Percentiles rank a stretch among this genome's conserved stretches.
Evolutionary conservation across 2,888 invertebrate species (phyloP).

Genomic region (Drosophila helvetica): DNA sequence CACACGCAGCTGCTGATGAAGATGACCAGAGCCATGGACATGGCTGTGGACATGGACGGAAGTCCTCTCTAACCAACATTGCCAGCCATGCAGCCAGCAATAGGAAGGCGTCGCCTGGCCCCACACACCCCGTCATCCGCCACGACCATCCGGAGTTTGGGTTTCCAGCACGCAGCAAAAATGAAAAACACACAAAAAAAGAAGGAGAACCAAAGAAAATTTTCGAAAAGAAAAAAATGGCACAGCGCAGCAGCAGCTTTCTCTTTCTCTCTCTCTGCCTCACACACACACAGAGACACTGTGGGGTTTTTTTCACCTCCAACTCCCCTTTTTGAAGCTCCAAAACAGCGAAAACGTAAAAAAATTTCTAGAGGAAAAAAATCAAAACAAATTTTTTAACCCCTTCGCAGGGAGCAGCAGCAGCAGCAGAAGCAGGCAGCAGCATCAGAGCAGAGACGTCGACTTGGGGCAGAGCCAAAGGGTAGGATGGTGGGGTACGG

Average conservation of each 20-base stretch:
- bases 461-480: conserved; percentile 35
- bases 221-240: conserved; percentile 53
- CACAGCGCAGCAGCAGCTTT: conserved; percentile 67
- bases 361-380: conserved; percentile 67
- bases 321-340: conserved; percentile 40
- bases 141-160: conserved; percentile 48
- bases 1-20: conserved; percentile 75
- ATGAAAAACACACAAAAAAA: conserved; percentile 63
- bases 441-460: conserved; percentile 50
- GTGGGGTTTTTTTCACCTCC: background rate
- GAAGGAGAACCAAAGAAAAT: conserved; percentile 36
- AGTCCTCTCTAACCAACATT: conserved; percentile 77
- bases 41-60: conserved; percentile 65
- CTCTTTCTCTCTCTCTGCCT: conserved; percentile 30
- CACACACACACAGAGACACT: conserved; percentile 1
- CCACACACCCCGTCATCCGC: conserved; percentile 49
- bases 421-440: conserved; percentile 15
- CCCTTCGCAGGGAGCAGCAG: conserved; percentile 64
- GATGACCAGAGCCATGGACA: conserved; percentile 69
- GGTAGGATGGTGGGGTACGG: conserved; percentile 4
- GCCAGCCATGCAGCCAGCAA: conserved; percentile 52
- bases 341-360: conserved; percentile 65
- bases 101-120: conserved; percentile 63
- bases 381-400: conserved; percentile 79
- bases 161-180: conserved; percentile 76